Percentiles rank a stretch among this genome's conserved stretches.
These are phyloP conservation scores for Raphicerus campestris DNA, from an alignment of 2,113 vertebrate genomes.

Conservation along the genomic window DNA sequence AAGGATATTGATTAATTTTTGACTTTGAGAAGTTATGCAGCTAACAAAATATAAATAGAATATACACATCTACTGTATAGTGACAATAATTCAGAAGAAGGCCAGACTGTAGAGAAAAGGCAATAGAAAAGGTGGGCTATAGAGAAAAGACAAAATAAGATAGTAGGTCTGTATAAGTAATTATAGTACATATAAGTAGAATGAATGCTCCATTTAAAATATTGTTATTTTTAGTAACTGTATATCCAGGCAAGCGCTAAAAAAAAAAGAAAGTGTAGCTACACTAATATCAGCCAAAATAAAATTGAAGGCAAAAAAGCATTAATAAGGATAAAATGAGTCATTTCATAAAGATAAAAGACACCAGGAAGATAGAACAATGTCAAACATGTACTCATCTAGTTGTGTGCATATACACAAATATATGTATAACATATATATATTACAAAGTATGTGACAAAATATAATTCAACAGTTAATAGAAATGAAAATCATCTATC, in stretches of 20 bases:
- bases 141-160: neutral
- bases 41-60: neutral
- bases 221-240: neutral
- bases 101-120: neutral
- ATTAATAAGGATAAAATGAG: neutral
- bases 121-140: neutral
- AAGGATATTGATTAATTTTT: neutral
- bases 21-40: neutral
- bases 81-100: neutral
- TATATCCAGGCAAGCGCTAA: neutral
- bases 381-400: neutral
- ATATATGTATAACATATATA: neutral
- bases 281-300: neutral
- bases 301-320: neutral
- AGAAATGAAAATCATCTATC: neutral
- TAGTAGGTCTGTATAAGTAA: neutral
- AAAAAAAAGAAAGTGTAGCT: neutral
- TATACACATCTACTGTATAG: neutral
- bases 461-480: neutral
- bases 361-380: neutral
- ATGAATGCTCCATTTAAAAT: neutral
- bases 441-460: neutral
- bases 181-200: neutral
- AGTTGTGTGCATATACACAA: neutral
- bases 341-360: neutral